A percentile compares a stretch with the other conserved stretches of the same genome.
Conservation (phyloP, 2,888 invertebrate genomes). For the Acleris cristana region DNA sequence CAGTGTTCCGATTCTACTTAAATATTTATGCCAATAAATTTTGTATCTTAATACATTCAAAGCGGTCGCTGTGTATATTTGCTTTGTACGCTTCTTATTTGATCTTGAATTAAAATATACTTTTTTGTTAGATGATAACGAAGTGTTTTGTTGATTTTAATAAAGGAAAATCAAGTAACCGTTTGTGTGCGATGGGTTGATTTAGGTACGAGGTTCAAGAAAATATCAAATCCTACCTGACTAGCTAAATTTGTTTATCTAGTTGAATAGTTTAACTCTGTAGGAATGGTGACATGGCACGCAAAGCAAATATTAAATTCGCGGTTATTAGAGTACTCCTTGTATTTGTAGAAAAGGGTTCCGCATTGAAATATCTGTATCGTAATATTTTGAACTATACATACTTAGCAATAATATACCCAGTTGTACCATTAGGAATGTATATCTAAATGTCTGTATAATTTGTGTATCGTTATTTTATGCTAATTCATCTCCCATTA, state of each 20-base stretch:
- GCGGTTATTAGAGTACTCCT: constrained; percentile 5
- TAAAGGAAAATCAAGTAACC: constrained; percentile 1
- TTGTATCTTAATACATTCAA: constrained; percentile 22
- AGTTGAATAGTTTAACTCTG: neutral
- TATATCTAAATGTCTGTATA: constrained; percentile 19
- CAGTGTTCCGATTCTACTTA: constrained; percentile 10
- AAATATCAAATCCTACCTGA: neutral
- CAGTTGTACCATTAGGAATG: constrained; percentile 15
- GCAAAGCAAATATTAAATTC: neutral
- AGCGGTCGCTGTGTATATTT: constrained; percentile 9
- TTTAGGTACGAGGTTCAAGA: neutral
- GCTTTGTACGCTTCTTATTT: constrained; percentile 26
- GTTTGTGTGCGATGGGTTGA: neutral
- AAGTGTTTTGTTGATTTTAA: constrained; percentile 3
- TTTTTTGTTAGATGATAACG: constrained; percentile 6
- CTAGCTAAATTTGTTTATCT: constrained; percentile 2
- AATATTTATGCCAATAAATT: constrained; percentile 20
- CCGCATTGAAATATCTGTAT: neutral
- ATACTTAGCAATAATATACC: no score
- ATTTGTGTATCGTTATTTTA: constrained; percentile 5
- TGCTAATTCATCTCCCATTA: neutral
- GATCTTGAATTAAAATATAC: constrained; percentile 3
- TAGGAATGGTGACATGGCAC: neutral
- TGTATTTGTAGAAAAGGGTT: neutral
- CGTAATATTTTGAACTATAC: no score